Evolutionary conservation across 2,888 invertebrate species (phyloP), one percentile per base, ranked within the genome.

Genomic region (Beris morrisii): DNA sequence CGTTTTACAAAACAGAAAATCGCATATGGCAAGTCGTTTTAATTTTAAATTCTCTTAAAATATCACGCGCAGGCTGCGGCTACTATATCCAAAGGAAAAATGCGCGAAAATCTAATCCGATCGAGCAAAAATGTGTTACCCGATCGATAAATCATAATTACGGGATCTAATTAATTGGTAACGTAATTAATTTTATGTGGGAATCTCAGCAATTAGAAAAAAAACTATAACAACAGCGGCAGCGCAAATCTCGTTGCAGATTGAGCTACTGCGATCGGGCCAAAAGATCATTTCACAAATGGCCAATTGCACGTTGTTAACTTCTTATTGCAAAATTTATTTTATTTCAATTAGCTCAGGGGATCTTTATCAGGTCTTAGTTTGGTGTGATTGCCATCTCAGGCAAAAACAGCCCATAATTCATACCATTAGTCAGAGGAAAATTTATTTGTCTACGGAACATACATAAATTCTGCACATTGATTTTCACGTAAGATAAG

Each of bases 141-240:
- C 38, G 30, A 38, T 15, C 48, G n/a, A 61, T 61, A 61, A 61
- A 61, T 61, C 61, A 61, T 52, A 38, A 61, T 61, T 61, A 52
- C 38, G 61, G 22, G 28, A 11, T 52, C 52, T n/a, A 52, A 61
- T 61, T 61, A 61, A 61, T 61, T 50, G 15, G 50, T 5, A 15
- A 50, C 30, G 38, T 61, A 22, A 50, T 50, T 61, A 61, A 61
- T 61, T 61, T 61, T 50, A 61, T 61, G 61, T 61, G 61, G 50
- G 61, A 61, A 61, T 61, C 61, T 52, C 11, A 43, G 50, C 61
- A 61, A 61, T 61, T 61, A 61, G 61, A 50, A 61, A 61, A 61
- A 61, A 61, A 43, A n/a, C 38, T 22, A 15, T 3, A 38, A 61
- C 59, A 59, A 54, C 28, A 31, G 31, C 31, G 22, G 9, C 28